Base-by-base conservation (phyloP, 2,888 invertebrate genomes). In the Idaea biselata region DNA sequence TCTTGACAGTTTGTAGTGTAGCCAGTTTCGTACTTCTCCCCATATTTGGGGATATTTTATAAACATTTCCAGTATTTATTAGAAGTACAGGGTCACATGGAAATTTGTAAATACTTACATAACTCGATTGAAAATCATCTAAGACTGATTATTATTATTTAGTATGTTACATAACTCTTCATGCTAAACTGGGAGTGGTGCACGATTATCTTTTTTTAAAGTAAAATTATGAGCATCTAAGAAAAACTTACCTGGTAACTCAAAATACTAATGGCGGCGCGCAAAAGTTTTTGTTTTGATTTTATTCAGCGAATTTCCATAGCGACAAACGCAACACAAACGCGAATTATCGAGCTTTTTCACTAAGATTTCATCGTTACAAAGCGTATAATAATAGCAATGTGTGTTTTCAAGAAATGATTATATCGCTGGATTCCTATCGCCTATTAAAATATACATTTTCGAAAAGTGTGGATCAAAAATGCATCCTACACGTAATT, bases 401-500 rank as follows among this genome's bases (percentile, higher is more conserved):
- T 44, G 44, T 44, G 44, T 44, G 44, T 55, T 16, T 5, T 16
- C 1, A 16, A 17, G 16, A 16, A 55, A 55, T 1, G 17, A 55
- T 14, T 16, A 8, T 55, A 16, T 0, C 17, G 3, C 17, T 55
- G 16, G 17, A 16, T 16, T n/a, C n/a, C n/a, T n/a, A n/a, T n/a
- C n/a, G n/a, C n/a, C n/a, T n/a, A n/a, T n/a, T n/a, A n/a, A n/a
- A n/a, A n/a, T n/a, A n/a, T n/a, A n/a, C n/a, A n/a, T n/a, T 2
- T 14, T 44, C 6, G 11, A 44, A 44, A 11, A 8, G 8, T 1
- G 11, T 11, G 6, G 33, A 11, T 55, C n/a, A 16, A 63, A 5
- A 54, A 73, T 73, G 73, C 58, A 66, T 59, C 58, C 64, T 18
- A 63, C 68, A 33, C 68, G 65, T 54, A 63, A 68, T 53, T 73